Percentiles rank a stretch among this genome's conserved stretches.
phyloP scores from a whole-genome alignment of 1,140 invertebrate genomes.

The Pomacea maculata region DNA sequence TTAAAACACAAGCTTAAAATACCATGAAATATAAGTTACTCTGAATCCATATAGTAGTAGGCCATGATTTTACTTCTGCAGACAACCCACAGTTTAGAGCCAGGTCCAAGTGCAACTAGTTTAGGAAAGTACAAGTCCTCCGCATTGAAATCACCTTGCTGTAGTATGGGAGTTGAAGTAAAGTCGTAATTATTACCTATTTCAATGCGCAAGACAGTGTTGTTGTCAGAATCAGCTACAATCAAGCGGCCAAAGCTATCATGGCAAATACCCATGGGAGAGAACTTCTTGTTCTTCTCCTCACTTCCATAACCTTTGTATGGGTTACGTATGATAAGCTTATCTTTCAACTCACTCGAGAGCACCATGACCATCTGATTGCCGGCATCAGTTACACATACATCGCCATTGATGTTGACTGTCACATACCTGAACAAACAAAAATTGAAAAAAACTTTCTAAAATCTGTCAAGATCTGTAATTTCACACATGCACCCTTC shows the following conservation, averaged over 20 bases:
- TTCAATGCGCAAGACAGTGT: conserved; percentile 4
- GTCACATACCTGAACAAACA: conserved; percentile 6
- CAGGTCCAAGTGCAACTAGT: conserved; percentile 6
- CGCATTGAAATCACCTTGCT: not conserved
- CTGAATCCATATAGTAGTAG: conserved; percentile 19
- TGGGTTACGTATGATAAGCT: conserved; percentile 14
- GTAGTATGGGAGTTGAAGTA: not conserved
- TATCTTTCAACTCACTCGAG: not conserved
- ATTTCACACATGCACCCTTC: not conserved
- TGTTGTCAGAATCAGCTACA: conserved; percentile 10
- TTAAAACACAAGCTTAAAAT: not conserved
- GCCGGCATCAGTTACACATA: conserved; percentile 12
- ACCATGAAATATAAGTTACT: not conserved
- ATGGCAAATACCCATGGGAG: conserved; percentile 18
- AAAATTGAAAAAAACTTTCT: not conserved
- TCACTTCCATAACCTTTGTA: not conserved
- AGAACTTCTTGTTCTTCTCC: not conserved
- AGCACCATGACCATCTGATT: conserved; percentile 2
- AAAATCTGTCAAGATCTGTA: not conserved
- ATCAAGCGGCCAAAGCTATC: conserved; percentile 21
- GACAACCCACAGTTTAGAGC: conserved; percentile 16
- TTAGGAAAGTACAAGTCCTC: conserved; percentile 7
- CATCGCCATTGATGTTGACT: conserved; percentile 19
- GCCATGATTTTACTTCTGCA: conserved; percentile 13
- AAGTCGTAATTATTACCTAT: not conserved